Evolutionary conservation across 2,888 invertebrate species (phyloP).

Genomic region (Aleiodes leptofemur): DNA sequence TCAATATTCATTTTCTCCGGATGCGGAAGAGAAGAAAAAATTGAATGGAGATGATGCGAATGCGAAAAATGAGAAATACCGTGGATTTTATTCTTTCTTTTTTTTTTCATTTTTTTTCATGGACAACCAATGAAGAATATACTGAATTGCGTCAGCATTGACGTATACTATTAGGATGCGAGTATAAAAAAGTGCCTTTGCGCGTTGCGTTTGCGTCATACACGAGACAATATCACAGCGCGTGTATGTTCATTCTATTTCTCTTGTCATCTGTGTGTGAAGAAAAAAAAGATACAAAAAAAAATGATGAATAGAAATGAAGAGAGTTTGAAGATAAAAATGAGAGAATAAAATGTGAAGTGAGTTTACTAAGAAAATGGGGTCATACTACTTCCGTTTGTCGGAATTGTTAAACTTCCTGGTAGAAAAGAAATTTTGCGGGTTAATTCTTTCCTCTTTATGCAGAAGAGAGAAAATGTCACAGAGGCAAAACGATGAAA

Average conservation of each 20-base stretch:
- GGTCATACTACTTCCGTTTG: constrained; percentile 14
- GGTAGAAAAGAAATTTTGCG: constrained; percentile 8
- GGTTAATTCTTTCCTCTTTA: constrained; percentile 19
- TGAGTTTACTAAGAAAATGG: constrained; percentile 5
- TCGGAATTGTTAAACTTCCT: constrained; percentile 47
- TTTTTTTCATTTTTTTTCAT: too few species aligned
- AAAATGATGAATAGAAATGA: constrained; percentile 7
- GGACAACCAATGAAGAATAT: too few species aligned
- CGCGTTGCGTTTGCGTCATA: constrained; percentile 30
- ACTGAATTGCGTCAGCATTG: constrained; percentile 36
- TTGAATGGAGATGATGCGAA: too few species aligned
- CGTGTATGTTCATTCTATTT: neutral
- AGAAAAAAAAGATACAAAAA: neutral
- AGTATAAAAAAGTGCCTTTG: neutral
- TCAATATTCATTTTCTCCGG: neutral
- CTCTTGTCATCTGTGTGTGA: neutral
- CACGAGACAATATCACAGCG: neutral
- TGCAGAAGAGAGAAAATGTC: neutral
- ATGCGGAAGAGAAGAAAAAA: too few species aligned
- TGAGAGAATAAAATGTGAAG: constrained; percentile 19
- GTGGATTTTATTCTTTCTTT: too few species aligned
- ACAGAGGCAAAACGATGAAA: neutral
- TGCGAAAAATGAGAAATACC: too few species aligned
- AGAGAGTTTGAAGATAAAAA: constrained; percentile 7
- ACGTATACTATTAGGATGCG: constrained; percentile 7